Evolutionary conservation across 2,888 invertebrate species (phyloP), one percentile per base, ranked within the genome.

Genomic region (Drosophila multiciliata): DNA sequence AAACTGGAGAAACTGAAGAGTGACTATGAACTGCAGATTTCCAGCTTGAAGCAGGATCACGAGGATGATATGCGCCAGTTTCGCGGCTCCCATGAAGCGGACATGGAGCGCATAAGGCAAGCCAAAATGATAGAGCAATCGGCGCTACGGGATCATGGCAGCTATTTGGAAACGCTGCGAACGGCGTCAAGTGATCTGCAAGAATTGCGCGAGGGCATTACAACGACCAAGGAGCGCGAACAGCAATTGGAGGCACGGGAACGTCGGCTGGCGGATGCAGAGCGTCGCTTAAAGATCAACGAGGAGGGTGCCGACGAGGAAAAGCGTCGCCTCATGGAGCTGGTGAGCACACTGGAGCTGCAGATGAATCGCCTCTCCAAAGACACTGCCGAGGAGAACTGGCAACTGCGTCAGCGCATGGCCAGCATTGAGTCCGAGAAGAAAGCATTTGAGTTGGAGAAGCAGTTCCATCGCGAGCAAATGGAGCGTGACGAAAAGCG

Each of bases 361-460:
- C 93, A 93, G 68, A 69, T 93, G 45, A 74, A 66, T 5, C 90
- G 90, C 11, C 73, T 93, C 0, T 90, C 91, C 1, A 92, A 92
- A 63, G 92, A 92, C 12, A 83, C 92, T 0, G 90, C 92, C 0
- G 93, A 93, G 52, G 93, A 93, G 42, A 93, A 92, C 61, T 93
- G 93, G 93, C 87, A 91, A 38, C 61, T 93, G 17, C 87, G 92
- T 0, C 93, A 93, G 77, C 92, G 92, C 64, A 79, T 92, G 81
- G 80, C 92, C n/a, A 82, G 90, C 8, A 67, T 93, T 4, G 93
- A 93, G 64, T 91, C 91, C 0, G 93, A 93, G 32, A 91, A 91
- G 63, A 67, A 80, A 12, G 85, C 92, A 0, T 92, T 93, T 35
- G 92, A 92, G 45, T 90, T 90, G 12, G 93, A 93, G 59, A 92